phyloP scores from a whole-genome alignment of 2,888 invertebrate species.

The Tetanocera ferruginea region DNA sequence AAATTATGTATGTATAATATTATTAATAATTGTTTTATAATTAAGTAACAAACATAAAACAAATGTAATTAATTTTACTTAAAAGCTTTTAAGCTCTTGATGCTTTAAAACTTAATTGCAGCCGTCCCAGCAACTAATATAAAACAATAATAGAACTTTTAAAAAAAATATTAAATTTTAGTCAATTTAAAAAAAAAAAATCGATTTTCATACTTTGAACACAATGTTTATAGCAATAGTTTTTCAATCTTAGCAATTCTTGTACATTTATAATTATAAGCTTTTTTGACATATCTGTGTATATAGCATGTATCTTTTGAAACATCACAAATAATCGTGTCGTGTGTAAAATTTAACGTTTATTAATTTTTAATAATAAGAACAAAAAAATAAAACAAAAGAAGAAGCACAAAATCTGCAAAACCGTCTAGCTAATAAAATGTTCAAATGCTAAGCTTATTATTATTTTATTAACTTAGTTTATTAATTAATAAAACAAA shows the following conservation, averaged over 20 bases:
- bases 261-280: background rate
- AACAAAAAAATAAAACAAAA: conserved; percentile 42
- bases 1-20: background rate
- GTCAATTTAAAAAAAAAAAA: background rate
- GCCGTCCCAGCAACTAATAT: conserved; percentile 22
- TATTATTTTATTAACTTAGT: conserved; percentile 25
- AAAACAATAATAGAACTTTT: background rate
- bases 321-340: background rate
- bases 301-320: background rate
- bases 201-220: background rate
- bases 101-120: conserved; percentile 23
- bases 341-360: conserved; percentile 34
- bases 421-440: conserved; percentile 42
- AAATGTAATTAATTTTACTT: background rate
- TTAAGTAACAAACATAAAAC: too few species aligned
- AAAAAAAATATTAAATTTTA: background rate
- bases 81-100: background rate
- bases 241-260: background rate
- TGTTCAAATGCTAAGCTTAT: conserved; percentile 34
- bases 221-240: background rate
- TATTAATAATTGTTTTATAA: too few species aligned
- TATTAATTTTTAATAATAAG: conserved; percentile 39
- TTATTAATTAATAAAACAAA: conserved; percentile 34
- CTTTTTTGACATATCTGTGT: background rate
- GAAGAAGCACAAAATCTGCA: conserved; percentile 48